Base-by-base conservation (phyloP, 2,113 vertebrate genomes). In the Sebastes schlegelii region DNA sequence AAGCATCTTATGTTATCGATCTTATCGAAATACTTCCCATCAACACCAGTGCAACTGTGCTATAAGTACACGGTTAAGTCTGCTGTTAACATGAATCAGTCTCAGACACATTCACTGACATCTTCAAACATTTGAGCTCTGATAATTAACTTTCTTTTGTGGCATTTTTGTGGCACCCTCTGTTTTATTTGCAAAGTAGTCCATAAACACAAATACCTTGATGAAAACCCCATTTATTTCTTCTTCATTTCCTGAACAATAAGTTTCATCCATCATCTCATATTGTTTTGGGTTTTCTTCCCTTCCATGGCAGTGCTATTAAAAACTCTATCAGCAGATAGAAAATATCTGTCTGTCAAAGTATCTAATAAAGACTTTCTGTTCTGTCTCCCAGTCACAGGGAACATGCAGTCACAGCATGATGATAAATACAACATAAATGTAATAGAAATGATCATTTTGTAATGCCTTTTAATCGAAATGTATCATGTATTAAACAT, bases 191-290 rank as follows among this genome's bases (percentile, higher is more conserved):
- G 70, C 76, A 77, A 83, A 84, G 40, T 1, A 66, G 55, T 61
- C 45, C 51, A 58, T 67, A 74, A 79, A 85, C 13, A 80, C 43
- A 83, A 82, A 85, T 68, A 82, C 51, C 48, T 60, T 43, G 68
- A 68, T 74, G 68, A 76, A 83, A 83, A 67, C 60, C 46, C 16
- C 0, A 34, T 90, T 83, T 82, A 85, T 66, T 90, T 85, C 23
- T 83, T 86, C 43, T 57, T 82, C 54, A 88, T 90, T 91, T 92
- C 87, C 83, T 81, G 61, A 68, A 55, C 52, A 88, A 87, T 86
- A 80, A 43, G 34, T 62, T 80, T 88, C 74, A 91, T 91, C 77
- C 74, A 88, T 91, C 89, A 91, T 84, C 19, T 74, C 55, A 77
- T 76, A 69, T 79, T 73, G 73, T 71, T 74, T 49, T 66, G 26